phyloP scores from a whole-genome alignment of 2,888 invertebrate genomes.

The Phortica magna region DNA sequence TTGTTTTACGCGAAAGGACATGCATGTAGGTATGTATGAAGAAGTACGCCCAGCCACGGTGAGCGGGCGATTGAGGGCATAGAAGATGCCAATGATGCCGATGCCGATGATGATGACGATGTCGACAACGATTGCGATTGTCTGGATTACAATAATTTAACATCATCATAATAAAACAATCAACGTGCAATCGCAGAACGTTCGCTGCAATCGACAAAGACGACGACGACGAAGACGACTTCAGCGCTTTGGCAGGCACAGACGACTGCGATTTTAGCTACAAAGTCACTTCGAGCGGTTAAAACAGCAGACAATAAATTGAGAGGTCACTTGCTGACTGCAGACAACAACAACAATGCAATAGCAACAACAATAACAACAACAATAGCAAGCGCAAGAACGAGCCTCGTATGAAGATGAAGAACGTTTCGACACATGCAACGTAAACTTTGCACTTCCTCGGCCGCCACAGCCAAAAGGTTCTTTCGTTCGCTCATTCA shows the following conservation, averaged over 20 bases:
- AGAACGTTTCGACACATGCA: constrained; percentile 16
- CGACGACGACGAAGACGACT: constrained; percentile 61
- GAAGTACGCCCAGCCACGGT: neutral
- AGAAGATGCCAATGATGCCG: constrained; percentile 34
- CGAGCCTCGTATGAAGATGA: neutral
- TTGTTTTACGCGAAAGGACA: constrained; percentile 39
- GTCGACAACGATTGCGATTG: constrained; percentile 74
- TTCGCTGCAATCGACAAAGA: constrained; percentile 47
- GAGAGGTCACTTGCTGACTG: constrained; percentile 64
- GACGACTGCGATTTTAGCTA: neutral
- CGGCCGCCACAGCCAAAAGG: constrained; percentile 14
- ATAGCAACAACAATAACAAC: neutral
- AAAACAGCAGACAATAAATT: constrained; percentile 66
- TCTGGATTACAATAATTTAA: constrained; percentile 76
- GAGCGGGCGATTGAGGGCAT: neutral
- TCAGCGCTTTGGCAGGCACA: constrained; percentile 65
- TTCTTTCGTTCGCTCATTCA: neutral
- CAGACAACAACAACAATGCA: neutral
- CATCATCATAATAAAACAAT: constrained; percentile 71
- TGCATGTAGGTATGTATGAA: neutral
- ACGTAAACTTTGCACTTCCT: constrained; percentile 6
- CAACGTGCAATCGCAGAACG: constrained; percentile 66
- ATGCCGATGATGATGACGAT: constrained; percentile 63
- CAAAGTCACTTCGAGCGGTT: constrained; percentile 49
- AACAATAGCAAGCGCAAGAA: neutral